A percentile compares a stretch with the other conserved stretches of the same genome.
phyloP scores from a whole-genome alignment of 2,888 invertebrate genomes.

The Chloromyia formosa region DNA sequence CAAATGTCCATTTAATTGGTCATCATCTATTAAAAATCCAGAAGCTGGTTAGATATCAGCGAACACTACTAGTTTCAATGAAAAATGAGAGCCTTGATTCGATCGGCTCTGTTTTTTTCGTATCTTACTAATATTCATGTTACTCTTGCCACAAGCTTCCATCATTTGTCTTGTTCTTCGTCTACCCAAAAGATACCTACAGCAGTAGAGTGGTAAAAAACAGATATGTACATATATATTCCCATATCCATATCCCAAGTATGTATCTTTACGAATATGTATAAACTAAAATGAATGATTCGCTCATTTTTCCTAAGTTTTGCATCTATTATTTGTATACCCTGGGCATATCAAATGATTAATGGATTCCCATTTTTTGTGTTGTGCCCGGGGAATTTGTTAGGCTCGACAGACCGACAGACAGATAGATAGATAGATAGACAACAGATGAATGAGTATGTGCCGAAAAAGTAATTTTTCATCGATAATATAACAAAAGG shows the following conservation, averaged over 20 bases:
- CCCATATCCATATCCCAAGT: not conserved
- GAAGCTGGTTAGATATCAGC: slow-evolving; percentile 42
- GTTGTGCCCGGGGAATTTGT: slow-evolving; percentile 22
- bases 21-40: slow-evolving; percentile 37
- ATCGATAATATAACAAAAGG: slow-evolving; percentile 26
- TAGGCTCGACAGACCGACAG: slow-evolving; percentile 1
- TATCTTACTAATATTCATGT: not conserved
- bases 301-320: slow-evolving; percentile 14
- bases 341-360: slow-evolving; percentile 21
- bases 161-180: slow-evolving; percentile 4
- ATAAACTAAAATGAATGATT: slow-evolving; percentile 34
- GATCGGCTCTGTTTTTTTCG: not conserved
- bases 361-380: slow-evolving; percentile 17
- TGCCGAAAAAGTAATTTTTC: slow-evolving; percentile 43
- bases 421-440: slow-evolving; percentile 20
- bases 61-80: slow-evolving; percentile 21
- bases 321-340: slow-evolving; percentile 37
- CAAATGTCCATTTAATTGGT: slow-evolving; percentile 35
- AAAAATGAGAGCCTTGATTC: slow-evolving; percentile 27
- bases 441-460: slow-evolving; percentile 36
- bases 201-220: too few relatives aligned
- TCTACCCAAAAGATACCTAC: not conserved
- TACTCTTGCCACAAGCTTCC: not conserved
- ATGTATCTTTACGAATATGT: not conserved
- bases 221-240: not conserved